These are phyloP conservation scores for Tridacna gigas DNA, from an alignment of 2,888 invertebrate genomes.

Conservation along the genomic window DNA sequence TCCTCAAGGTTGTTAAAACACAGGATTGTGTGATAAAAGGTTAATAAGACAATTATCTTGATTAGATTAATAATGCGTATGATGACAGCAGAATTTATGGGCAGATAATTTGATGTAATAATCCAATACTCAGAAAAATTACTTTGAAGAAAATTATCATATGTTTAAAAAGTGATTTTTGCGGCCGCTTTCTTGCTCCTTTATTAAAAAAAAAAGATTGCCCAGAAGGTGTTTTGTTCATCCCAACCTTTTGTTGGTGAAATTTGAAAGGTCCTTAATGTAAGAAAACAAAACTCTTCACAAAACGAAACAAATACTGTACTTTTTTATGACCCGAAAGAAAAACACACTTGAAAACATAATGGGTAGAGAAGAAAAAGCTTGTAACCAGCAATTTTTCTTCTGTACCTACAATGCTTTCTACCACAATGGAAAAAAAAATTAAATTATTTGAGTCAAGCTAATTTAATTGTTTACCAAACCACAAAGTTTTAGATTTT, in stretches of 20 bases:
- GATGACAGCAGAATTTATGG: slow-evolving; percentile 17
- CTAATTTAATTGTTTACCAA: too few relatives aligned
- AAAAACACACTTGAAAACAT: slow-evolving; percentile 4
- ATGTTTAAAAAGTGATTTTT: neutral
- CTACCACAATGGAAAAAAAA: neutral
- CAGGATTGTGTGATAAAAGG: too few relatives aligned
- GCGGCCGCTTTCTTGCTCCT: neutral
- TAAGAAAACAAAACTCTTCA: too few relatives aligned
- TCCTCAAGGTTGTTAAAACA: too few relatives aligned
- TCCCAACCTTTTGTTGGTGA: neutral
- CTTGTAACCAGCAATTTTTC: neutral
- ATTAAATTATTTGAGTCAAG: too few relatives aligned
- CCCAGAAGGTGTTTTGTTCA: neutral
- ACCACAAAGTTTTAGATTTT: too few relatives aligned
- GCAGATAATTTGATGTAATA: slow-evolving; percentile 18
- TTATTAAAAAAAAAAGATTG: neutral
- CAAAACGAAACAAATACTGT: too few relatives aligned
- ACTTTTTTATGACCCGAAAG: too few relatives aligned
- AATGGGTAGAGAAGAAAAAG: neutral
- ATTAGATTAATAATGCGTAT: slow-evolving; percentile 18
- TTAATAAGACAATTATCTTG: slow-evolving; percentile 11
- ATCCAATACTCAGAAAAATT: slow-evolving; percentile 2
- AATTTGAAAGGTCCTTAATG: neutral
- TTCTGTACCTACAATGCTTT: slow-evolving; percentile 5
- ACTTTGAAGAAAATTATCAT: slow-evolving; percentile 7